Percentiles rank a stretch among this genome's conserved stretches.
These are phyloP conservation scores for Pseudopipra pipra DNA, from an alignment of 2,113 vertebrate species.

Conservation along the genomic window DNA sequence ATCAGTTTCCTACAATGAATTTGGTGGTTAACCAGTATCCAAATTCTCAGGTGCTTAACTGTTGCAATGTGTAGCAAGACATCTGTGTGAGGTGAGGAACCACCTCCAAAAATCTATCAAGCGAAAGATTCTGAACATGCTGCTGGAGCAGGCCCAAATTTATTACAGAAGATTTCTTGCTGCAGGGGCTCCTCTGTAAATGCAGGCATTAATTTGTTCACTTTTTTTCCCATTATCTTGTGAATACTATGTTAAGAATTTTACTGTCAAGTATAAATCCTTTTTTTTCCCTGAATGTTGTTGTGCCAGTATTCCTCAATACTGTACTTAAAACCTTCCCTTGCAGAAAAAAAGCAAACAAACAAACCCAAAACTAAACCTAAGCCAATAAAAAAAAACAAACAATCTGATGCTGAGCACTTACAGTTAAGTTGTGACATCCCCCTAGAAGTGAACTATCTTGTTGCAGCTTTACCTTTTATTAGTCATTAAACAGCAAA, in stretches of 20 bases:
- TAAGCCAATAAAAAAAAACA: accelerated
- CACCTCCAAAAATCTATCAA: neutral
- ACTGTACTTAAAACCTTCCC: neutral
- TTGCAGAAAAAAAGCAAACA: neutral
- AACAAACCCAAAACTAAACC: neutral
- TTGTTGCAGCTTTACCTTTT: neutral
- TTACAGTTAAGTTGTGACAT: neutral
- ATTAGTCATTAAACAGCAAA: neutral
- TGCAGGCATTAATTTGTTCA: neutral
- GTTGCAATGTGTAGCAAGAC: neutral
- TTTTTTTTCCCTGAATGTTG: accelerated
- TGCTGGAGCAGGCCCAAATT: neutral
- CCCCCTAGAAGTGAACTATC: neutral
- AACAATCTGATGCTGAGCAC: neutral
- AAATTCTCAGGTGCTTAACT: neutral
- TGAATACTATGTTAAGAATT: neutral
- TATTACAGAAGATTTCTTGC: neutral
- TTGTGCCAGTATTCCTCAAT: neutral
- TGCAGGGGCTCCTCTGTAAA: neutral
- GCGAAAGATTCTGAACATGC: neutral
- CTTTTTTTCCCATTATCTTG: neutral
- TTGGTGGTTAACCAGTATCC: neutral
- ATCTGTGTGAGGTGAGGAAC: neutral
- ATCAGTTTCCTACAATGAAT: neutral
- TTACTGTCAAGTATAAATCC: neutral